These are phyloP conservation scores for Apostichopus japonicus DNA, from an alignment of 35 echinoderm and acorn worm genomes.

Conservation along the genomic window DNA sequence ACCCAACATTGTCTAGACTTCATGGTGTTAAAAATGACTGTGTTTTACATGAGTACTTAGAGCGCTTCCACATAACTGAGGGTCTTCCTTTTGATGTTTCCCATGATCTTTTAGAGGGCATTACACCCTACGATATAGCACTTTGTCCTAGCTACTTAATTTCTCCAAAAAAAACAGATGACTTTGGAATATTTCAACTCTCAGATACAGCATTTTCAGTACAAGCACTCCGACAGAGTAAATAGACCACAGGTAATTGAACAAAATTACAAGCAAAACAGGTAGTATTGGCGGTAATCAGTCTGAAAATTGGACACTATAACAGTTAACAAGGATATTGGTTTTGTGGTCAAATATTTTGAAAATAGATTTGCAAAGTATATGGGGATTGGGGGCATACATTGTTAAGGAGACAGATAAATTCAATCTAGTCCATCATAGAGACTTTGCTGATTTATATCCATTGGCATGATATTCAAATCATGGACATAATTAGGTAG, in stretches of 20 bases:
- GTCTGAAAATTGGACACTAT: neutral
- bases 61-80: neutral
- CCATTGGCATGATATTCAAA: neutral
- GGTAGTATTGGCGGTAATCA: neutral
- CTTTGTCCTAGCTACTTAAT: conserved; percentile 21
- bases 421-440: neutral
- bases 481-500: too few relatives aligned
- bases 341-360: neutral
- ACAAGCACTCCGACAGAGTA: conserved; percentile 22
- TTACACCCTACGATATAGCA: neutral
- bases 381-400: conserved; percentile 26
- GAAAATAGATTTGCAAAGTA: too few relatives aligned
- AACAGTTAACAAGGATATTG: neutral
- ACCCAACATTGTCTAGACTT: neutral
- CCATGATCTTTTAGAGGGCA: neutral
- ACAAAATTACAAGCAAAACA: neutral
- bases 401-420: conserved; percentile 2
- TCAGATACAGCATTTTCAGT: neutral
- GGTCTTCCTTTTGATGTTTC: conserved; percentile 35
- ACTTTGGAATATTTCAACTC: conserved; percentile 20
- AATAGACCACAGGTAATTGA: conserved; percentile 9
- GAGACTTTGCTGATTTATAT: neutral
- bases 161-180: conserved; percentile 9
- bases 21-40: conserved; percentile 1
- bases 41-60: neutral